Evolutionary conservation across 2,888 invertebrate genomes (phyloP), one percentile per base, ranked within the genome.

Genomic region (Mesorhabditis belari): DNA sequence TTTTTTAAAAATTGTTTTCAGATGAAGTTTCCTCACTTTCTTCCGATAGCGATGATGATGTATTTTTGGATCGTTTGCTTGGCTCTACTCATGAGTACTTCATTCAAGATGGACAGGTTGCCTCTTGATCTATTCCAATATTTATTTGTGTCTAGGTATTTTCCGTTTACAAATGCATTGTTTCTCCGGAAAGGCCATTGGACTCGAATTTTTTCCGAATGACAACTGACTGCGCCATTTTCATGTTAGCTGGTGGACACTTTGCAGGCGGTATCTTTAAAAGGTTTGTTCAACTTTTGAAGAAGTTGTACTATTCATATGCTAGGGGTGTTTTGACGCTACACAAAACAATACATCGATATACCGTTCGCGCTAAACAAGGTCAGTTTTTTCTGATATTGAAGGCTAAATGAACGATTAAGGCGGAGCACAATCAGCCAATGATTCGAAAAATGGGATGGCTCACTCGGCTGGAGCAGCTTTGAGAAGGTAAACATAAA

Each of bases 341-440:
- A 1, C 90, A 91, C 77, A 91, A 91, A 83, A 90, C 91, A 0
- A 87, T 89, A 74, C 91, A 91, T 80, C 87, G 88, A 55, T 92
- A 92, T 77, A 89, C 90, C 4, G 88, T 89, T 0, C 83, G 91
- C 49, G 87, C 89, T 0, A 89, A 90, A 26, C 90, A 91, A 81
- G n/a, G n/a, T n/a, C n/a, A n/a, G n/a, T n/a, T n/a, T n/a, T n/a
- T n/a, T n/a, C n/a, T n/a, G n/a, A n/a, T n/a, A n/a, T n/a, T n/a
- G n/a, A n/a, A n/a, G n/a, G n/a, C n/a, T n/a, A n/a, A n/a, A n/a
- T n/a, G n/a, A n/a, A n/a, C n/a, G n/a, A n/a, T n/a, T n/a, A n/a
- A n/a, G 44, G 44, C 44, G 44, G 44, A 9, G 12, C 44, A n/a
- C 44, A 35, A 35, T 17, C 12, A 2, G 44, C 44, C 12, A 9